These are phyloP conservation scores for Vandiemenella viatica DNA, from an alignment of 2,888 invertebrate species.

Conservation along the genomic window DNA sequence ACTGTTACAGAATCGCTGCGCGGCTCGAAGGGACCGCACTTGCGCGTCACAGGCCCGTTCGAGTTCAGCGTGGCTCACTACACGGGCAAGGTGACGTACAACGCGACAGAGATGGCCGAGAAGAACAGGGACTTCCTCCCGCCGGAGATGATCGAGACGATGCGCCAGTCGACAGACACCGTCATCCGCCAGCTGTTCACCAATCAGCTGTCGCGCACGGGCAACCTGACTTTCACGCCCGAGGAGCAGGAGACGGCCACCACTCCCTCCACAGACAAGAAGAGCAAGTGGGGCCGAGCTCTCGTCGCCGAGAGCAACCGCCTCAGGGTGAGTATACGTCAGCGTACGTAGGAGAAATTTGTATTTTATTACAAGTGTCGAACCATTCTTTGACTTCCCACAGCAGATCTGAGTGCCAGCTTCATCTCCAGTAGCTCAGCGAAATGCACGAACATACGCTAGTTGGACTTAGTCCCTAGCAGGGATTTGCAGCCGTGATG, in stretches of 20 bases:
- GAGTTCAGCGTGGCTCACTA: slow-evolving; percentile 80
- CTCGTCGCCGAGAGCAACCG: slow-evolving; percentile 28
- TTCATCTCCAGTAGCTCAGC: too few relatives aligned
- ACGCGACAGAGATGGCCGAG: slow-evolving; percentile 66
- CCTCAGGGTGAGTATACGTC: background rate
- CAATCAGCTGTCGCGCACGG: slow-evolving; percentile 65
- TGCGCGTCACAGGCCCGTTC: slow-evolving; percentile 41
- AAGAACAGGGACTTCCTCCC: slow-evolving; percentile 85
- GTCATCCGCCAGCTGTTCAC: slow-evolving; percentile 64
- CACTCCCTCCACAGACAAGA: slow-evolving; percentile 15
- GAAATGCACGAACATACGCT: too few relatives aligned
- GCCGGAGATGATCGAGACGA: slow-evolving; percentile 68
- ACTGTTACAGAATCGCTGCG: slow-evolving; percentile 37
- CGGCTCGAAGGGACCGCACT: slow-evolving; percentile 25
- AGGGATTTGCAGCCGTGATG: too few relatives aligned
- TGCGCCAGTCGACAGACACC: slow-evolving; percentile 57
- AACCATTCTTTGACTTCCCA: too few relatives aligned
- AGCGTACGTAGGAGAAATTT: too few relatives aligned
- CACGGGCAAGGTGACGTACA: slow-evolving; percentile 76
- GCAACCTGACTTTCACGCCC: slow-evolving; percentile 53
- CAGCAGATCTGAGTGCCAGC: too few relatives aligned
- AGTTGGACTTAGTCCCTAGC: too few relatives aligned
- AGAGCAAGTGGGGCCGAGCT: slow-evolving; percentile 26
- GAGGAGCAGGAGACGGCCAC: slow-evolving; percentile 23
- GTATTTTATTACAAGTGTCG: too few relatives aligned